These are phyloP conservation scores for Mustela nigripes DNA, from an alignment of 2,113 vertebrate species.

Conservation along the genomic window DNA sequence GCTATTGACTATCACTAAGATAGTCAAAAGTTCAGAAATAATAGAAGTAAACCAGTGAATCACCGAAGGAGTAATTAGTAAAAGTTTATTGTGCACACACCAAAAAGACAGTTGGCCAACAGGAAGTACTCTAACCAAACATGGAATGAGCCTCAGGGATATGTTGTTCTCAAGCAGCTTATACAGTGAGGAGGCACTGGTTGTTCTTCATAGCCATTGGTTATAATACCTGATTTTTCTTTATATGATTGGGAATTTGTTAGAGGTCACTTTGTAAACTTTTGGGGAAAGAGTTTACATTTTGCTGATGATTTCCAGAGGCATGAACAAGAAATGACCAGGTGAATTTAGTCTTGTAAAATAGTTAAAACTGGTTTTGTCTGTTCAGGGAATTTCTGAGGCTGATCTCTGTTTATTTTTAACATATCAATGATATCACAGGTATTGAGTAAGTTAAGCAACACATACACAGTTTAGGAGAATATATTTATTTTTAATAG, in stretches of 20 bases:
- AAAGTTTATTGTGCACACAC: not conserved
- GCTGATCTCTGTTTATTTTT: not conserved
- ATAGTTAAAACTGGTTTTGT: not conserved
- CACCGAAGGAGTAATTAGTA: not conserved
- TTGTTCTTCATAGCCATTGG: not conserved
- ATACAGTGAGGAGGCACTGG: not conserved
- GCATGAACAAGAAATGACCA: not conserved
- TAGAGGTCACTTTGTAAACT: not conserved
- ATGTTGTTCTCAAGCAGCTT: not conserved
- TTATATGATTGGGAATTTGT: not conserved
- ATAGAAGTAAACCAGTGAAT: not conserved
- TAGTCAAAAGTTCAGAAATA: not conserved
- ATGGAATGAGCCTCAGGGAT: not conserved
- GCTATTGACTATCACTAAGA: not conserved
- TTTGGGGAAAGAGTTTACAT: not conserved
- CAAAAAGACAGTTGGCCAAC: not conserved
- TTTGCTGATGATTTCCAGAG: not conserved
- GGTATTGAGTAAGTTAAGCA: not conserved
- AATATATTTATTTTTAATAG: not conserved
- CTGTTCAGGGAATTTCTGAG: not conserved
- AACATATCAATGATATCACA: not conserved
- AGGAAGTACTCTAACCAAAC: not conserved
- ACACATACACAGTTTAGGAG: not conserved
- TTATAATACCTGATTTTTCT: not conserved
- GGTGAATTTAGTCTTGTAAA: not conserved